Evolutionary conservation across 2,113 vertebrate genomes (phyloP).

Genomic region (Petrocephalus microphthalmus): DNA sequence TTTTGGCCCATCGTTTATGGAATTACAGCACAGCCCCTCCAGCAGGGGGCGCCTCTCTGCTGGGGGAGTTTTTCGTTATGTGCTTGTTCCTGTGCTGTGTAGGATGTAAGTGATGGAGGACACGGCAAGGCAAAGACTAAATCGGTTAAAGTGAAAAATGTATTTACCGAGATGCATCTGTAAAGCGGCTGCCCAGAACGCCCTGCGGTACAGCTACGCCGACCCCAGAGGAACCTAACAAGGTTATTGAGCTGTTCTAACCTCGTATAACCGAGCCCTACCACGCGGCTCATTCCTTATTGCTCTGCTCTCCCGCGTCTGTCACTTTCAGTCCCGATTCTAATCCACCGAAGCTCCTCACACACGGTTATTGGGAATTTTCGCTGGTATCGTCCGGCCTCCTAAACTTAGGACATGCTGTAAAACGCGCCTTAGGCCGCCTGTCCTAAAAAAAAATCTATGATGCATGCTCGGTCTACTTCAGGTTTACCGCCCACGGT

Average conservation of each 20-base stretch:
- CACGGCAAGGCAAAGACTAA: slow-evolving; percentile 54
- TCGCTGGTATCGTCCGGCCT: neutral
- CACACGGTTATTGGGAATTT: slow-evolving; percentile 33
- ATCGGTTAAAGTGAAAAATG: slow-evolving; percentile 53
- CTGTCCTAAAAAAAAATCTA: neutral
- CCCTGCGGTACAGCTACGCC: slow-evolving; percentile 40
- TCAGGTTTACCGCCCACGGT: neutral
- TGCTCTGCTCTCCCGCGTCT: slow-evolving; percentile 35
- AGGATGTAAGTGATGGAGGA: slow-evolving; percentile 62
- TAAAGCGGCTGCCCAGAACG: slow-evolving; percentile 24
- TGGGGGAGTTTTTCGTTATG: slow-evolving; percentile 38
- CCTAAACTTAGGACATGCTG: neutral
- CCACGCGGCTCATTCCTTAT: slow-evolving; percentile 35
- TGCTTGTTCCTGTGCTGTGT: slow-evolving; percentile 47
- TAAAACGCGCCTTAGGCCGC: neutral
- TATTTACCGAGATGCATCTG: slow-evolving; percentile 37
- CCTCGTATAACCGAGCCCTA: slow-evolving; percentile 48
- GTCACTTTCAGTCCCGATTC: slow-evolving; percentile 39
- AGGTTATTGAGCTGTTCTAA: slow-evolving; percentile 54
- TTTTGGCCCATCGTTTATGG: neutral
- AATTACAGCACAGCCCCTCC: neutral
- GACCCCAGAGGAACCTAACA: slow-evolving; percentile 45
- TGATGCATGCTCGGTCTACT: neutral
- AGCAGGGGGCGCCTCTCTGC: slow-evolving; percentile 9
- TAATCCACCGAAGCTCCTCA: slow-evolving; percentile 36